Evolutionary conservation across 2,797 vertebrate genomes (phyloP), one percentile per base, ranked within the genome.

Genomic region (Scomberomorus guttatus): DNA sequence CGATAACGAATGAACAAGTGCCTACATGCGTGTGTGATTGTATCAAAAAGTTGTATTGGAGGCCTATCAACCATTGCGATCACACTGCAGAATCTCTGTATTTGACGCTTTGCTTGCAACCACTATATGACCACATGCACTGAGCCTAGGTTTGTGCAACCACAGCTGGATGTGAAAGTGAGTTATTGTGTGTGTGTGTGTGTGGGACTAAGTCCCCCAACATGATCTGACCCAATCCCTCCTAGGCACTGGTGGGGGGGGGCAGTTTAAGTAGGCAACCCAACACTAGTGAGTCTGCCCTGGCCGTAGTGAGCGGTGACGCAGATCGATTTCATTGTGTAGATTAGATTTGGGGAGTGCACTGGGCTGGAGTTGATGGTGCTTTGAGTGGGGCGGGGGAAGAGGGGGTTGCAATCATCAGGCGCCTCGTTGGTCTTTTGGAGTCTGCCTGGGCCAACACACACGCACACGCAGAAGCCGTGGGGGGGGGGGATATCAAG

Each of bases 291-390:
- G 2, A 61, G 78, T 65, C 84, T 59, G 76, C 60, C 3, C 32
- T 37, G 73, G 72, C 56, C 27, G 12, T 22, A 61, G 83, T 24
- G 74, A 81, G 76, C 67, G 34, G 82, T 37, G 81, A 85, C 25
- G 81, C 67, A 12, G 68, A 92, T 92, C 78, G 72, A 93, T 93
- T 87, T 85, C 72, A 81, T 71, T 50, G 68, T 54, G 12, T 37
- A 88, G 86, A 90, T 93, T 93, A 81, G 85, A 94, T 92, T 92
- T 90, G 81, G 79, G 79, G 58, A 87, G 84, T 77, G 82, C 79
- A 61, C 27, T 55, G 46, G 77, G 87, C 80, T 78, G 71, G 68
- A 84, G 80, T 54, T 80, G 87, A 90, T 84, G 77, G 72, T 70
- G 70, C 70, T 85, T 52, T 84, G 83, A 85, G 83, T 79, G 61